A percentile compares a stretch with the other conserved stretches of the same genome.
Conservation (phyloP, 2,888 invertebrate species). For the Nomada flava region DNA sequence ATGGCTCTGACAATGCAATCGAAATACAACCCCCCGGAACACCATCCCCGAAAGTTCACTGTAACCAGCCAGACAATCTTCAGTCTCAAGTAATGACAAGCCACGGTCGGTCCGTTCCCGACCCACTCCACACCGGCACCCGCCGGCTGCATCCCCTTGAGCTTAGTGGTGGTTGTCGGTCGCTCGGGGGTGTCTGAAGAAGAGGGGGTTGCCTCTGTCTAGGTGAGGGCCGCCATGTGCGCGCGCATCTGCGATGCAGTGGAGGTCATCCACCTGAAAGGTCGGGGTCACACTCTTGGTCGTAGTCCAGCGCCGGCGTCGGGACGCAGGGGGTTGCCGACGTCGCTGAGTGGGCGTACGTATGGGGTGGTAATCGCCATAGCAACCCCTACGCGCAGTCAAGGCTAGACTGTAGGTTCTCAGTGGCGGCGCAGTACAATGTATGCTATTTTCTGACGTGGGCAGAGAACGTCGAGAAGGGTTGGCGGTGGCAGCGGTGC, state of each 20-base stretch:
- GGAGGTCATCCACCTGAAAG: slow-evolving; percentile 85
- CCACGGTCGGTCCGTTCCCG: slow-evolving; percentile 41
- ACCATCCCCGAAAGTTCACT: slow-evolving; percentile 38
- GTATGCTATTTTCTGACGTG: slow-evolving; percentile 60
- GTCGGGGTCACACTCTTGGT: slow-evolving; percentile 84
- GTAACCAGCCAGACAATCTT: slow-evolving; percentile 61
- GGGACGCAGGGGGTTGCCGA: slow-evolving; percentile 55
- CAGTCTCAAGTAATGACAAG: slow-evolving; percentile 60
- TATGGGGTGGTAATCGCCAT: slow-evolving; percentile 77
- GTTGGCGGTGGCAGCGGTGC: neutral
- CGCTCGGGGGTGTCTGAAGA: slow-evolving; percentile 10
- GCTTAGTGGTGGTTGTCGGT: slow-evolving; percentile 29
- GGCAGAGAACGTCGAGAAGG: neutral
- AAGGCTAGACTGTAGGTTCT: slow-evolving; percentile 81
- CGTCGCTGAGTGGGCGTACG: slow-evolving; percentile 43
- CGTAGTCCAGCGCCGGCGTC: slow-evolving; percentile 67
- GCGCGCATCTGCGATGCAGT: slow-evolving; percentile 82
- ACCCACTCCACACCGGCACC: slow-evolving; percentile 38
- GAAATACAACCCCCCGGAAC: slow-evolving; percentile 30
- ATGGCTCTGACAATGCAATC: slow-evolving; percentile 37
- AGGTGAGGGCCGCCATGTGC: slow-evolving; percentile 72
- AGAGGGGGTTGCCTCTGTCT: slow-evolving; percentile 58
- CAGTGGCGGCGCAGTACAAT: slow-evolving; percentile 68
- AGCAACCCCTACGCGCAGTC: slow-evolving; percentile 81
- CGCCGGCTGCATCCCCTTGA: slow-evolving; percentile 38